Evolutionary conservation across 2,113 vertebrate species (phyloP).

Genomic region (Melanotaenia duboulayi): DNA sequence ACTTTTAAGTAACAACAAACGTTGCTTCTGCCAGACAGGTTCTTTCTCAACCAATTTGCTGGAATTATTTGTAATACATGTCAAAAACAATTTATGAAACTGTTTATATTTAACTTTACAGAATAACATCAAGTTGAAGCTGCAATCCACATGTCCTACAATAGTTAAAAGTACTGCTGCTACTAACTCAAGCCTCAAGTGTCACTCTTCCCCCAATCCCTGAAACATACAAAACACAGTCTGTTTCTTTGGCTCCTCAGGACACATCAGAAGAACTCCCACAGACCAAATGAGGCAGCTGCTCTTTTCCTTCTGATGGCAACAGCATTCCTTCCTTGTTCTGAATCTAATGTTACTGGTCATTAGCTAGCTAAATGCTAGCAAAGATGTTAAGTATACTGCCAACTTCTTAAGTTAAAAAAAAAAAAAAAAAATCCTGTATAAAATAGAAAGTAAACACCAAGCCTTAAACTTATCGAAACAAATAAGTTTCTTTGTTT

Average conservation of each 20-base stretch:
- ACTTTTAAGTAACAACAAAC: too few relatives aligned
- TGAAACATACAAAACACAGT: background rate
- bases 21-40: too few relatives aligned
- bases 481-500: too few relatives aligned
- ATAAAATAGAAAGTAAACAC: background rate
- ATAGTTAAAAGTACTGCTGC: too few relatives aligned
- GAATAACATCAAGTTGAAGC: too few relatives aligned
- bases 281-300: background rate
- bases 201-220: background rate
- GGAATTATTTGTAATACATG: too few relatives aligned
- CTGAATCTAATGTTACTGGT: background rate
- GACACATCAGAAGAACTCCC: background rate
- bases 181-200: too few relatives aligned
- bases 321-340: slow-evolving; percentile 1
- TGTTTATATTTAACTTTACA: too few relatives aligned
- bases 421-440: background rate
- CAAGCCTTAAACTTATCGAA: background rate
- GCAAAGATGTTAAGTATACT: background rate
- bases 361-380: slow-evolving; percentile 32
- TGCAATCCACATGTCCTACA: background rate
- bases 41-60: too few relatives aligned
- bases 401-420: background rate
- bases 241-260: background rate
- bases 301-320: background rate
- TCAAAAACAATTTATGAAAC: too few relatives aligned